A percentile compares a stretch with the other conserved stretches of the same genome.
phyloP scores from a whole-genome alignment of 2,113 vertebrate genomes.

The Hemichromis elongatus region DNA sequence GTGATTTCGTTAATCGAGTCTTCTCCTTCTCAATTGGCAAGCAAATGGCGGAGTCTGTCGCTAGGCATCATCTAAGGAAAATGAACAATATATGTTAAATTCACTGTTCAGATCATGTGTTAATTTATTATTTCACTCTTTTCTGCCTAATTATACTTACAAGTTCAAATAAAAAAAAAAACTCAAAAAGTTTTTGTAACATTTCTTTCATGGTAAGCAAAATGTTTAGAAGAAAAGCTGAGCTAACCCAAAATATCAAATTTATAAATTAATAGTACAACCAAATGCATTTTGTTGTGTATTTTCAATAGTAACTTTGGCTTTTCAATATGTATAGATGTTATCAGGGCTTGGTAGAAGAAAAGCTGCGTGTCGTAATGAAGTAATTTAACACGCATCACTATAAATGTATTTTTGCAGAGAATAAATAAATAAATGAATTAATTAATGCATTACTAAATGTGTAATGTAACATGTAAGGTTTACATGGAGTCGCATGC shows the following conservation, averaged over 20 bases:
- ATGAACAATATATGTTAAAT: not conserved
- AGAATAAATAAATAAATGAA: fast-evolving
- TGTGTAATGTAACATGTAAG: not conserved
- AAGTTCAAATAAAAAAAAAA: not conserved
- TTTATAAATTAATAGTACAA: not conserved
- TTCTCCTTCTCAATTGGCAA: not conserved
- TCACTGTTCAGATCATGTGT: not conserved
- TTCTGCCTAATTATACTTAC: not conserved
- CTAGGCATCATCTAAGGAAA: not conserved
- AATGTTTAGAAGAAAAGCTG: not conserved
- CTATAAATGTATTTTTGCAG: not conserved
- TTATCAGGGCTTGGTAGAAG: not conserved
- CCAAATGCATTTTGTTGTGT: not conserved
- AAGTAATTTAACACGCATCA: not conserved
- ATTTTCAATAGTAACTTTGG: not conserved
- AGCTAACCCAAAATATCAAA: not conserved
- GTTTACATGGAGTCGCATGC: not conserved
- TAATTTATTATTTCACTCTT: not conserved
- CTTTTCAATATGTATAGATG: not conserved
- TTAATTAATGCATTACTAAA: fast-evolving
- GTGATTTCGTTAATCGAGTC: not conserved
- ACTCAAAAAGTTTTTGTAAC: not conserved
- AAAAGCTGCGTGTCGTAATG: not conserved
- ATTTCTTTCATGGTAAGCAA: not conserved
- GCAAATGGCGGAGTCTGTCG: not conserved